These are phyloP conservation scores for Chamaetylas fuelleborni DNA, from an alignment of 2,113 vertebrate genomes.

Conservation along the genomic window DNA sequence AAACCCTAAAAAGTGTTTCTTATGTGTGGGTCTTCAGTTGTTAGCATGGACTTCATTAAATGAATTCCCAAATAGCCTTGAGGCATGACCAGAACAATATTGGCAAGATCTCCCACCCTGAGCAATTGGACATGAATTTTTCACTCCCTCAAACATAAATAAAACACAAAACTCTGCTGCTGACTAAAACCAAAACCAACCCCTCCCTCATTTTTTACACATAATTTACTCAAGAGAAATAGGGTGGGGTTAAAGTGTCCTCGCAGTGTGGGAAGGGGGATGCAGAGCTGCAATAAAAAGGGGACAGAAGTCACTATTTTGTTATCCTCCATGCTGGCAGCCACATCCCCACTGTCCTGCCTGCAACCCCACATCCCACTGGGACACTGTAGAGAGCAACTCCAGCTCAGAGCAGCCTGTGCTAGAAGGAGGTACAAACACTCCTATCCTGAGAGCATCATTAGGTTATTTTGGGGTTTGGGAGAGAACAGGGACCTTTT, in stretches of 20 bases:
- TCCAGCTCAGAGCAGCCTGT: not conserved
- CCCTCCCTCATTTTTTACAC: not conserved
- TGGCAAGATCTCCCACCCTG: not conserved
- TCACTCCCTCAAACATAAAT: not conserved
- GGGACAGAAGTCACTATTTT: not conserved
- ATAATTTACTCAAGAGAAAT: not conserved
- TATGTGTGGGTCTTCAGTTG: not conserved
- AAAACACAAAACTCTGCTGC: not conserved
- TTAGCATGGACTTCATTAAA: not conserved
- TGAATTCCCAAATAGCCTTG: not conserved
- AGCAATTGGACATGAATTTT: not conserved
- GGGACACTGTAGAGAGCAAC: not conserved
- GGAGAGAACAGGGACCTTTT: not conserved
- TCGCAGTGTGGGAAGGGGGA: rapidly evolving
- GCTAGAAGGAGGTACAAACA: no score
- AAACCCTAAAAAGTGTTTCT: not conserved
- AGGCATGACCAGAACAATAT: not conserved
- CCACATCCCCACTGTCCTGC: not conserved
- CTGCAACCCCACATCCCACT: not conserved
- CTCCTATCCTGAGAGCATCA: not conserved
- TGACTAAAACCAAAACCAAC: not conserved
- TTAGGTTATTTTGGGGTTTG: not conserved
- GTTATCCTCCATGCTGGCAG: not conserved
- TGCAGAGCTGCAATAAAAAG: not conserved
- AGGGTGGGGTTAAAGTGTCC: not conserved